These are phyloP conservation scores for Clarias gariepinus DNA, from an alignment of 2,113 vertebrate species.

Conservation along the genomic window DNA sequence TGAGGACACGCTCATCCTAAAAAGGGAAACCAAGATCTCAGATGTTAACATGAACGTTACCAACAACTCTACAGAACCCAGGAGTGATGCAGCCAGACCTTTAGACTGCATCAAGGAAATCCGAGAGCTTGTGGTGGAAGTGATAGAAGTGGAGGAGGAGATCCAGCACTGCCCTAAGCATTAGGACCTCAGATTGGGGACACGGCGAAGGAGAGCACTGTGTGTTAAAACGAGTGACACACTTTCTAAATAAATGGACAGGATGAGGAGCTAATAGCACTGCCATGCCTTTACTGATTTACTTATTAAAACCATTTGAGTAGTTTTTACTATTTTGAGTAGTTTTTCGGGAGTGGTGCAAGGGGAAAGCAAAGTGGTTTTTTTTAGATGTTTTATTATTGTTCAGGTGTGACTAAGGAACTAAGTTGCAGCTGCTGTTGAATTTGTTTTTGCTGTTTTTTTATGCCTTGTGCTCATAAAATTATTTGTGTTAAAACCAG, in stretches of 20 bases:
- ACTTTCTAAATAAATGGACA: not conserved
- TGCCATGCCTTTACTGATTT: not conserved
- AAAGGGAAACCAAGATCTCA: not conserved
- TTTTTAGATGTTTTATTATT: not conserved
- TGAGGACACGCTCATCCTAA: slow-evolving; percentile 2
- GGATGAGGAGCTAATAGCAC: not conserved
- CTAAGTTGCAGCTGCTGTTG: not conserved
- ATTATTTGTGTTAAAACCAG: not conserved
- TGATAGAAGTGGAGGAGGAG: slow-evolving; percentile 66
- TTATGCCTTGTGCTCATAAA: not conserved
- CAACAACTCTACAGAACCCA: not conserved
- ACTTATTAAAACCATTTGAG: not conserved
- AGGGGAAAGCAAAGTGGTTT: not conserved
- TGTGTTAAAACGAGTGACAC: not conserved
- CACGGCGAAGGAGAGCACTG: not conserved
- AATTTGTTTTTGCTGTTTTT: not conserved
- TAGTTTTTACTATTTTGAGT: not conserved
- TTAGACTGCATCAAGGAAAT: slow-evolving; percentile 66
- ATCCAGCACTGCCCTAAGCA: slow-evolving; percentile 49
- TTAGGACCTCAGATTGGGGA: not conserved
- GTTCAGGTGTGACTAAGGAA: not conserved
- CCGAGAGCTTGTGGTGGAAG: slow-evolving; percentile 67
- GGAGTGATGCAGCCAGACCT: slow-evolving; percentile 1
- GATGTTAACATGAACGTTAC: not conserved
- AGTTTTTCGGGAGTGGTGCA: not conserved